Conservation (phyloP, 2,888 invertebrate species). For the Conops quadrifasciatus region DNA sequence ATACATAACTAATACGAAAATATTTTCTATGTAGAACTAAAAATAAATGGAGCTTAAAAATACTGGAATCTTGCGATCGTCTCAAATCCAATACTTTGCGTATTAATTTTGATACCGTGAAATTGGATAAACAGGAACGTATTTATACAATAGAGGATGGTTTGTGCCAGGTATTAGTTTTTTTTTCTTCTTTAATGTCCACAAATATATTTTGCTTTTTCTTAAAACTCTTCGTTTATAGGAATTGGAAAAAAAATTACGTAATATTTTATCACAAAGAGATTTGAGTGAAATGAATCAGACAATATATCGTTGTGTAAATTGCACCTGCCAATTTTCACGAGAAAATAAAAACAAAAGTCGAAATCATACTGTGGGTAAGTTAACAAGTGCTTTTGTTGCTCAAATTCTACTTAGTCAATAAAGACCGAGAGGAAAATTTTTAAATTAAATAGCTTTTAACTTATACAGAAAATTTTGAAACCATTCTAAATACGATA, state of each 20-base stretch:
- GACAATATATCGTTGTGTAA: conserved; percentile 70
- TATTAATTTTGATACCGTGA: conserved; percentile 71
- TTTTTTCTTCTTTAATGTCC: neutral
- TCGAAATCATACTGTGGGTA: conserved; percentile 48
- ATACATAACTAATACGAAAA: neutral
- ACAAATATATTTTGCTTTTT: neutral
- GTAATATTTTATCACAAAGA: conserved; percentile 66
- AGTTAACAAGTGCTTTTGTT: too few species aligned
- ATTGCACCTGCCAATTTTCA: conserved; percentile 71
- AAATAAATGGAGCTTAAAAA: conserved; percentile 68
- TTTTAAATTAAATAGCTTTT: too few species aligned
- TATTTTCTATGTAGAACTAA: conserved; percentile 54
- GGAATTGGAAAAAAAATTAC: conserved; percentile 66
- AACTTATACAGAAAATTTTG: too few species aligned
- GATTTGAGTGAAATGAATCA: conserved; percentile 67
- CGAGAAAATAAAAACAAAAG: conserved; percentile 62
- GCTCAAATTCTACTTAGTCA: too few species aligned
- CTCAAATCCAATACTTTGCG: conserved; percentile 67
- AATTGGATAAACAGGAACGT: conserved; percentile 69
- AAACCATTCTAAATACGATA: too few species aligned
- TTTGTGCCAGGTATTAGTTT: conserved; percentile 67
- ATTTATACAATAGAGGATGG: conserved; percentile 69
- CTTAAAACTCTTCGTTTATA: conserved; percentile 45
- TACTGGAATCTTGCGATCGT: conserved; percentile 67
- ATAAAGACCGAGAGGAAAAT: too few species aligned